Evolutionary conservation across 2,888 invertebrate species (phyloP).

Genomic region (Helobdella robusta): DNA sequence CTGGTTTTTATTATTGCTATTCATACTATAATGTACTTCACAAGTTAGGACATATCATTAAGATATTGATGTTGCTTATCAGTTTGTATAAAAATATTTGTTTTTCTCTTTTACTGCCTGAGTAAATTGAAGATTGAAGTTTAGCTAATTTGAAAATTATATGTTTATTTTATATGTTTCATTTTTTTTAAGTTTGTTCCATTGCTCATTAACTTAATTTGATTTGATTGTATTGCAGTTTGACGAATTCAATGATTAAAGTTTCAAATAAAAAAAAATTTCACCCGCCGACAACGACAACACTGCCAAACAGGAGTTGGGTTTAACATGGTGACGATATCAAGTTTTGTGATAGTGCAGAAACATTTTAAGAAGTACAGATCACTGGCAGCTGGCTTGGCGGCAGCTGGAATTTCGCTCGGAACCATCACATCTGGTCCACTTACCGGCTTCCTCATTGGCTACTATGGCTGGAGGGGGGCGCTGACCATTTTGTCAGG

Average conservation of each 20-base stretch:
- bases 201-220: not conserved
- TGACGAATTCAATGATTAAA: not conserved
- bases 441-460: slow-evolving; percentile 19
- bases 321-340: slow-evolving; percentile 28
- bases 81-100: too few relatives aligned
- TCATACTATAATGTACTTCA: not conserved
- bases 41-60: too few relatives aligned
- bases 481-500: slow-evolving; percentile 28
- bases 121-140: too few relatives aligned
- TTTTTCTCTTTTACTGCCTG: too few relatives aligned
- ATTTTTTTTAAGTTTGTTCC: too few relatives aligned
- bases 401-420: slow-evolving; percentile 29
- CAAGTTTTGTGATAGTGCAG: slow-evolving; percentile 26
- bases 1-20: not conserved
- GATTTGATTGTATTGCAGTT: not conserved
- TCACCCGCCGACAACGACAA: not conserved
- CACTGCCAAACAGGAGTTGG: slow-evolving; percentile 26
- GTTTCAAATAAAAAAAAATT: too few relatives aligned
- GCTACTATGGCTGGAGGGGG: slow-evolving; percentile 29
- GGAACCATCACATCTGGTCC: slow-evolving; percentile 28
- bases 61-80: not conserved
- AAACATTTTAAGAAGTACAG: slow-evolving; percentile 29
- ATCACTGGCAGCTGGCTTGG: slow-evolving; percentile 29
- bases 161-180: not conserved
- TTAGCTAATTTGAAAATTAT: not conserved